Conservation (phyloP, 2,888 invertebrate species). For the Brenthis daphne region DNA sequence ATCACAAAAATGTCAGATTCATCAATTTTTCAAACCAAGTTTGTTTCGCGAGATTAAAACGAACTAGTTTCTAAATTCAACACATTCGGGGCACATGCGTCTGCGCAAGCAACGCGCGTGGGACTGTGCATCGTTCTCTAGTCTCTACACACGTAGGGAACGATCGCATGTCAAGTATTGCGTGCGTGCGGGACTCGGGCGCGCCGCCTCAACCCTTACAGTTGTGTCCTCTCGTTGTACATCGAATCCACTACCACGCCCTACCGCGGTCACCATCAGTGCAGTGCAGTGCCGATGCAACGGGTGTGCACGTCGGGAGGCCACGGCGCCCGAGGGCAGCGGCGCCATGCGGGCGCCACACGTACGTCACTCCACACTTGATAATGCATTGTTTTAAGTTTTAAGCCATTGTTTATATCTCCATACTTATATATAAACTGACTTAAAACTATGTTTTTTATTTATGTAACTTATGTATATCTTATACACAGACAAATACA, state of each 20-base stretch:
- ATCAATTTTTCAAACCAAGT: not conserved
- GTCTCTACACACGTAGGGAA: not conserved
- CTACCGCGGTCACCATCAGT: too few relatives aligned
- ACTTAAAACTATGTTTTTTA: too few relatives aligned
- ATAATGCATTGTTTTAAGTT: too few relatives aligned
- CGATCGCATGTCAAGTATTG: conserved; percentile 13
- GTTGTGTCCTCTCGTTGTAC: too few relatives aligned
- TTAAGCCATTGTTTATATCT: too few relatives aligned
- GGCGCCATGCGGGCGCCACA: conserved; percentile 30
- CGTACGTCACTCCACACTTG: conserved; percentile 3
- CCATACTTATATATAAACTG: too few relatives aligned
- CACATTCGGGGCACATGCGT: conserved; percentile 26
- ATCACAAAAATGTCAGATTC: conserved; percentile 6
- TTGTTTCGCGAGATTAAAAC: conserved; percentile 3
- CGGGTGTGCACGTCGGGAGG: not conserved
- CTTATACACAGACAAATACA: too few relatives aligned
- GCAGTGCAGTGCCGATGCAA: too few relatives aligned
- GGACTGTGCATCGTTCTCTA: conserved; percentile 3
- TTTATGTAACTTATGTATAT: too few relatives aligned
- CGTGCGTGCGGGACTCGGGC: not conserved
- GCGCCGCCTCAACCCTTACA: too few relatives aligned
- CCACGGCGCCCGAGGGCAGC: not conserved
- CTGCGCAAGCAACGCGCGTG: conserved; percentile 25
- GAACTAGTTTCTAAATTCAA: not conserved
- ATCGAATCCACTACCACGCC: too few relatives aligned